A percentile compares a stretch with the other conserved stretches of the same genome.
These are phyloP conservation scores for Agrotis clavis DNA, from an alignment of 2,888 invertebrate genomes.

Conservation along the genomic window DNA sequence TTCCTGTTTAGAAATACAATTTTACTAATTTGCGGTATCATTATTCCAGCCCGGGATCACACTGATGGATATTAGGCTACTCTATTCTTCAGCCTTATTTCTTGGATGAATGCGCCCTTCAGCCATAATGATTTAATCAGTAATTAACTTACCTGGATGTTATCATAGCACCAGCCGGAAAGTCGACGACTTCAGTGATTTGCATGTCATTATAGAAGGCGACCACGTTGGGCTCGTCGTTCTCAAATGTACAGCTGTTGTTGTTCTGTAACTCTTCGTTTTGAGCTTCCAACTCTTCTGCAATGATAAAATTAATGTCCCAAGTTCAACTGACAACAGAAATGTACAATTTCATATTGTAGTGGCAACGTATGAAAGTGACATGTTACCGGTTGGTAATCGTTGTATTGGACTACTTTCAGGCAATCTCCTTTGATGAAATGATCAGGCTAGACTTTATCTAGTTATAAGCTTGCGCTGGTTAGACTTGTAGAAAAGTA, in stretches of 20 bases:
- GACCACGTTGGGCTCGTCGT: constrained; percentile 95
- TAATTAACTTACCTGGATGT: constrained; percentile 89
- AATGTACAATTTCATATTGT: neutral
- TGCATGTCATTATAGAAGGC: constrained; percentile 95
- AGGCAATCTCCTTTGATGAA: neutral
- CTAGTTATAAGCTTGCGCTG: neutral
- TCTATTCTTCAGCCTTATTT: too few species aligned
- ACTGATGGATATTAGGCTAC: too few species aligned
- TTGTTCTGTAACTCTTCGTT: constrained; percentile 91
- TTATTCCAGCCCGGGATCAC: too few species aligned
- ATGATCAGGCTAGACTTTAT: neutral
- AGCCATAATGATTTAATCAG: too few species aligned
- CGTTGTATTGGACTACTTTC: too few species aligned
- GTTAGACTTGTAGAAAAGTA: neutral
- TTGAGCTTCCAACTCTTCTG: constrained; percentile 88
- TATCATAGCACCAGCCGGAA: constrained; percentile 94
- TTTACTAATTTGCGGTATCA: neutral
- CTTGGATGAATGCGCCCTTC: too few species aligned
- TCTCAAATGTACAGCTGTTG: constrained; percentile 94
- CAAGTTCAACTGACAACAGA: neutral
- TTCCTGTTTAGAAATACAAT: neutral
- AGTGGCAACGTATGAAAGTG: neutral
- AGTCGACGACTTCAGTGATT: constrained; percentile 94
- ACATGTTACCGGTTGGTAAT: too few species aligned
- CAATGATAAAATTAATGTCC: constrained; percentile 3